These are phyloP conservation scores for Cartodere bifasciata DNA, from an alignment of 2,888 invertebrate species.

Conservation along the genomic window DNA sequence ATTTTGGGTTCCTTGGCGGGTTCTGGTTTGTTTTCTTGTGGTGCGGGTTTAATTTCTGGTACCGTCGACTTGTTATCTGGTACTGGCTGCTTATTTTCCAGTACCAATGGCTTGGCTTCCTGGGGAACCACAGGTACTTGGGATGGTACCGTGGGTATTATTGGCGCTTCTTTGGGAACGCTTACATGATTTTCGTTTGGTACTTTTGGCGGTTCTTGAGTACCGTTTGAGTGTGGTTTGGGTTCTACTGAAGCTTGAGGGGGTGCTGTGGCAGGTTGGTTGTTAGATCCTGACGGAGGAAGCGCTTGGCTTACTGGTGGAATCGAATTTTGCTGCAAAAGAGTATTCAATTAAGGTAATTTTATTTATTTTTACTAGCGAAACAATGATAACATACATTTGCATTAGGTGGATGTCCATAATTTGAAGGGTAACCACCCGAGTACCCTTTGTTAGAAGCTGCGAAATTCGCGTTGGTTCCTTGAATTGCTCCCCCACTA, in stretches of 20 bases:
- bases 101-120: conserved; percentile 6
- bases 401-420: conserved; percentile 25
- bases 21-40: no score
- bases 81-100: conserved; percentile 13
- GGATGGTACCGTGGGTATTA: conserved; percentile 12
- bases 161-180: conserved; percentile 13
- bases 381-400: conserved; percentile 11
- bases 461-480: conserved; percentile 19
- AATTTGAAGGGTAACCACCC: conserved; percentile 25
- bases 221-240: conserved; percentile 30
- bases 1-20: no score
- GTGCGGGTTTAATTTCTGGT: no score
- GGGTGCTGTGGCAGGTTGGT: conserved; percentile 34
- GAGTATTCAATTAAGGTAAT: background rate
- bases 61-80: conserved; percentile 15
- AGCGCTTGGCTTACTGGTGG: conserved; percentile 25
- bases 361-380: no score
- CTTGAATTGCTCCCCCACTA: conserved; percentile 19
- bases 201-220: conserved; percentile 16
- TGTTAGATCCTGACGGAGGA: conserved; percentile 23
- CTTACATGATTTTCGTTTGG: conserved; percentile 22
- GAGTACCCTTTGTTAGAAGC: conserved; percentile 23
- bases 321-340: conserved; percentile 20
- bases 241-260: conserved; percentile 22
- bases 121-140: conserved; percentile 10